Evolutionary conservation across 2,113 vertebrate genomes (phyloP), one percentile per base, ranked within the genome.

Genomic region (Aldabrachelys gigantea): DNA sequence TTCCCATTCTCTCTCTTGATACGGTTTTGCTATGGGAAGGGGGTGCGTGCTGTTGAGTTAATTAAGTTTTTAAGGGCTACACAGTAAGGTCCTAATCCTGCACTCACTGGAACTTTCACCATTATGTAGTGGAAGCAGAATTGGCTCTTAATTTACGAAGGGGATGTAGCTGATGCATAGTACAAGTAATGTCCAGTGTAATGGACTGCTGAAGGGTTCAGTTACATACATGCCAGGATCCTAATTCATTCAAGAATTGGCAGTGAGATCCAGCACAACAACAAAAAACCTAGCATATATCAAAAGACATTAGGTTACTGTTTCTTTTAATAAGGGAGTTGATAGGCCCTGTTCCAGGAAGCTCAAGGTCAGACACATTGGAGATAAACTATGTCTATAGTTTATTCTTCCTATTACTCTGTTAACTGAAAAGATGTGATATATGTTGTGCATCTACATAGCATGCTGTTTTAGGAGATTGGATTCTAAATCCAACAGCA

Each of bases 401-500:
- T 84, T 94, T 76, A 76, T 16, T 17, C 11, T 81, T 89, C 6
- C 2, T 59, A 14, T 24, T 80, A 78, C 27, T 82, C 19, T 5
- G 4, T 44, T 92, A 24, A 21, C 3, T 65, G n/a, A 44, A 44
- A 10, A 87, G n/a, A 57, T 65, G 22, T 89, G 54, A 53, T 29
- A 53, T 29, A 6, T 50, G 1, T 31, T 88, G 56, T 91, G 50
- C 2, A 0, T 54, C 85, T 2, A 3, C 59, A 17, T 89, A 85
- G 22, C 10, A 6, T 6, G 53, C 53, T 76, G 47, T 13, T 83
- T 72, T 79, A 65, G 72, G 76, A 25, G 19, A 75, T n/a, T 75
- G 38, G n/a, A 57, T 87, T 91, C 83, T 89, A 92, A 93, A 82
- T 38, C 69, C 31, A 82, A 29, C 93, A 93, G 41, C 72, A 57